A percentile compares a stretch with the other conserved stretches of the same genome.
Conservation (phyloP, 2,797 vertebrate genomes). For the Natrix natrix region DNA sequence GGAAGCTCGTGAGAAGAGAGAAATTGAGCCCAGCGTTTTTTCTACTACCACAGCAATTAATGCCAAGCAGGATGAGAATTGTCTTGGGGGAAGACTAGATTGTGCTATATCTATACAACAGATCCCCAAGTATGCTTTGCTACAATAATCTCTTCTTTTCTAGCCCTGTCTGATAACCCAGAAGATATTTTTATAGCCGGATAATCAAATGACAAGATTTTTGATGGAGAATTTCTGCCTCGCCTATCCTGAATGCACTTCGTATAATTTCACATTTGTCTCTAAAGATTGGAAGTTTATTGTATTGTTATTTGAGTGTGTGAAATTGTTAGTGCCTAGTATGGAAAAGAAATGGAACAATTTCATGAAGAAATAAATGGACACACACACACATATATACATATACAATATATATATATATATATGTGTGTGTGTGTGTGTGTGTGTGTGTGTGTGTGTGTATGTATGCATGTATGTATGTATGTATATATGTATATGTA, state of each 20-base stretch:
- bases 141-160: neutral
- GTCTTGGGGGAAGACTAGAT: neutral
- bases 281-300: neutral
- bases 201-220: neutral
- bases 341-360: neutral
- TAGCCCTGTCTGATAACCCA: neutral
- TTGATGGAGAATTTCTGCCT: neutral
- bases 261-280: slow-evolving; percentile 17
- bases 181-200: neutral
- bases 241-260: slow-evolving; percentile 39
- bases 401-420: no score
- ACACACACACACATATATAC: no score
- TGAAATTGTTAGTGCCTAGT: neutral
- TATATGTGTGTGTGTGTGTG: no score
- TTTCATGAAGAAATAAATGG: neutral
- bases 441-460: no score
- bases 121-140: neutral
- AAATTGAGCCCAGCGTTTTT: neutral
- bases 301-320: neutral
- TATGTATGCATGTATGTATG: no score
- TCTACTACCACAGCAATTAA: neutral
- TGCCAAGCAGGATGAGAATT: neutral
- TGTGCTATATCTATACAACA: neutral
- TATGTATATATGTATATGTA: no score
- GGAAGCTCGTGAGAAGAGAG: neutral